phyloP scores from a whole-genome alignment of 1,140 invertebrate genomes.

The Drosophila kohkoa region DNA sequence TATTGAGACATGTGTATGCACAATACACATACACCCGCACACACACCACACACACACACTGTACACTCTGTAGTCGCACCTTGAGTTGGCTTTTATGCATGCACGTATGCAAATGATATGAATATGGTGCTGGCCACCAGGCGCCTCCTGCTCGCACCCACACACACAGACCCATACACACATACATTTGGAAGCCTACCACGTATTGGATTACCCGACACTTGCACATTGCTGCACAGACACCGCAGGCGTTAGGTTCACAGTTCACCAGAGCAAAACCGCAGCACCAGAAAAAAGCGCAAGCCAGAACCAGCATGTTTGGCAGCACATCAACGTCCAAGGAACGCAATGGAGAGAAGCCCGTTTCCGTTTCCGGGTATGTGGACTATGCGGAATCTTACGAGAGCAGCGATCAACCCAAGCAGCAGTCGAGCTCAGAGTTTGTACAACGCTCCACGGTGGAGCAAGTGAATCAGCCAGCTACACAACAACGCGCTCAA shows the following conservation, averaged over 20 bases:
- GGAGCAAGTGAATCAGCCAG: conserved; percentile 20
- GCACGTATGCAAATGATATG: conserved; percentile 78
- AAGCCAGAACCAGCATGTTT: conserved; percentile 18
- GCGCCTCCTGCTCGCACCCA: conserved; percentile 3
- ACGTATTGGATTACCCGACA: conserved; percentile 77
- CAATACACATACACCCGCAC: conserved; percentile 29
- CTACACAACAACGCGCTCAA: background rate
- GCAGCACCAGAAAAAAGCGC: background rate
- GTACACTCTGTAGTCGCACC: conserved; percentile 14
- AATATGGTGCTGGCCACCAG: conserved; percentile 61
- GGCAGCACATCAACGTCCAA: conserved; percentile 12
- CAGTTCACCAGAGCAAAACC: background rate
- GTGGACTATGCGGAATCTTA: background rate
- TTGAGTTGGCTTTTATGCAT: conserved; percentile 41
- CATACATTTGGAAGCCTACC: conserved; percentile 33
- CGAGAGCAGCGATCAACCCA: background rate
- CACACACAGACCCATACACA: too few species aligned
- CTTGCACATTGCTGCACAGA: conserved; percentile 82
- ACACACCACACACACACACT: conserved; percentile 4
- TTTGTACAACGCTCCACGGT: conserved; percentile 8
- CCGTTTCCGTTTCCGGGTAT: background rate
- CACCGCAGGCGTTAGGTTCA: conserved; percentile 76
- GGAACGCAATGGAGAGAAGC: background rate
- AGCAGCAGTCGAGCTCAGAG: conserved; percentile 1
- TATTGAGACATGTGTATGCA: conserved; percentile 58